Percentiles rank a stretch among this genome's conserved stretches.
These are phyloP conservation scores for Pelochelys cantorii DNA, from an alignment of 2,797 vertebrate species.

Conservation along the genomic window DNA sequence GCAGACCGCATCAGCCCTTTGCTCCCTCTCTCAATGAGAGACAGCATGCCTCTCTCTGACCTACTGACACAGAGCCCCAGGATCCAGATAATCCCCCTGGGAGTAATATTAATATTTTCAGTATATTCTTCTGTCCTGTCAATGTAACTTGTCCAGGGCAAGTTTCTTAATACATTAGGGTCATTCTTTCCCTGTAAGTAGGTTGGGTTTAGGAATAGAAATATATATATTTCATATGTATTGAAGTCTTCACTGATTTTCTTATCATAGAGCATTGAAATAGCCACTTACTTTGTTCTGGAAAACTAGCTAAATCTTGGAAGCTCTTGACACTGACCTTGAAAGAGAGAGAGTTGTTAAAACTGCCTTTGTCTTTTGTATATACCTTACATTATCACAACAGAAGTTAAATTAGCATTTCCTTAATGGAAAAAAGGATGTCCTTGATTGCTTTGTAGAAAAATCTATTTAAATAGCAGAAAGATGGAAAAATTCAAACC, in stretches of 20 bases:
- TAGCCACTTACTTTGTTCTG: slow-evolving; percentile 9
- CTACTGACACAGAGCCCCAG: too few species aligned
- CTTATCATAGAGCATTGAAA: background rate
- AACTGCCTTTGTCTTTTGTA: slow-evolving; percentile 27
- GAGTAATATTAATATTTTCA: background rate
- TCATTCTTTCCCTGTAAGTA: slow-evolving; percentile 14
- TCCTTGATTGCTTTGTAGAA: slow-evolving; percentile 61
- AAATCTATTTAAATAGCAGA: slow-evolving; percentile 68
- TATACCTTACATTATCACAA: slow-evolving; percentile 60
- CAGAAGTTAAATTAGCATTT: slow-evolving; percentile 68
- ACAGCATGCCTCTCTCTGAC: too few species aligned
- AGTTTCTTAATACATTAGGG: slow-evolving; percentile 22
- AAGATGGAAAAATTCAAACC: slow-evolving; percentile 62
- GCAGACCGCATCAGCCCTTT: background rate
- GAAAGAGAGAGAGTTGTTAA: background rate
- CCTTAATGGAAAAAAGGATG: slow-evolving; percentile 66
- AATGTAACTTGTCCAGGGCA: slow-evolving; percentile 37
- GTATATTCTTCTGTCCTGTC: background rate
- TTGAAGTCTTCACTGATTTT: slow-evolving; percentile 33
- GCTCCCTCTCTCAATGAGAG: too few species aligned
- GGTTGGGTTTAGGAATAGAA: slow-evolving; percentile 31
- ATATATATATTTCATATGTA: background rate
- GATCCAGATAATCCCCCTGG: too few species aligned
- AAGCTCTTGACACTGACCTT: slow-evolving; percentile 24
- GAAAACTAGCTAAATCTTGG: slow-evolving; percentile 11